Evolutionary conservation across 2,797 vertebrate species (phyloP), one percentile per base, ranked within the genome.

Genomic region (Anomalospiza imberbis): DNA sequence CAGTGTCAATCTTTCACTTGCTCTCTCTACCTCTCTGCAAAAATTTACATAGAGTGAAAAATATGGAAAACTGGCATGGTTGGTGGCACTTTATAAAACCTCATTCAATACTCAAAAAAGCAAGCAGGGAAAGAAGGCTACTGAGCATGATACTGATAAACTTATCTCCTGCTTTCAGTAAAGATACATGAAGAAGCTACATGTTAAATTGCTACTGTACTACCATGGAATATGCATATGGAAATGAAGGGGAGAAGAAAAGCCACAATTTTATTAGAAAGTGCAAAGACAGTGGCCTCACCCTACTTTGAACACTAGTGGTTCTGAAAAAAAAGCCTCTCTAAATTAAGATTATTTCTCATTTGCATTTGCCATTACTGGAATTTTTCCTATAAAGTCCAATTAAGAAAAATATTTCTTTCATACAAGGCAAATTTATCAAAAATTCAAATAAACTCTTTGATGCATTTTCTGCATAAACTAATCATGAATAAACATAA

Each of bases 401-500:
- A 96, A 95, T 96, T 95, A 97, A 93, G 94, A 93, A 97, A 96
- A 96, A 81, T 82, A 86, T 91, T 95, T 95, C 55, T 94, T 96
- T 87, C 97, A 96, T 92, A 95, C 80, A 93, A 94, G 95, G 83
- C 68, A 89, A 95, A 97, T 96, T 86, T 96, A 96, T 95, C 85
- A 96, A 96, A 95, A 97, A 97, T 96, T 96, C 90, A 96, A 95
- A 97, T 94, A 95, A 95, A 96, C 42, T 45, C 91, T 97, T 97
- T 94, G 94, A 96, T 94, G 94, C 89, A 92, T 95, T 94, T 95
- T 93, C 92, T 92, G 93, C 93, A 95, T 92, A 97, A 97, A 92
- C 85, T 89, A 75, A 94, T 97, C 90, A 97, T 97, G 94, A 97
- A 97, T 97, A 97, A 96, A 97, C 95, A 97, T 97, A 94, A 95